Base-by-base conservation (phyloP, 2,888 invertebrate genomes). In the Synergus japonicus region DNA sequence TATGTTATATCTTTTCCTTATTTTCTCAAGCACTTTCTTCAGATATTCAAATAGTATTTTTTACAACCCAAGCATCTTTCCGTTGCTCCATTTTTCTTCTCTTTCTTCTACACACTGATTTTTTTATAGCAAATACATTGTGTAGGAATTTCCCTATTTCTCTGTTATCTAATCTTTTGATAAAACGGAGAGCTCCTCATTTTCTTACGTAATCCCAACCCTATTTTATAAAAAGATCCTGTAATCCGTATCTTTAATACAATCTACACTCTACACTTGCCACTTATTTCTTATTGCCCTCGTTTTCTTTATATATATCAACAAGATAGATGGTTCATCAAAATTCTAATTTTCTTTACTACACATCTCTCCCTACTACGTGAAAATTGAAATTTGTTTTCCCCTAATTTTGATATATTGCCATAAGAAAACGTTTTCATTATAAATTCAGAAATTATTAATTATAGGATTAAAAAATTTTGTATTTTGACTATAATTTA, bases 151-250 rank as follows among this genome's bases (percentile, higher is more conserved):
- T n/a, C 4, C 3, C 58, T 18, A 15, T 8, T 69, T 37, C 49
- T 46, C 15, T 29, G 29, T 69, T 69, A 49, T 49, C 49, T 49
- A 49, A 69, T 69, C 49, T 49, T 49, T 49, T 69, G 4, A 2
- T 49, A 37, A 49, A 37, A 46, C 49, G 49, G 9, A 37, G 49
- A 46, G 29, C n/a, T 69, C 37, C 29, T 69, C 37, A 49, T 69
- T 69, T 69, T 22, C 46, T 22, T 37, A 49, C 44, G 22, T 67
- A 46, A 67, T 37, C 22, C 69, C 49, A 13, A 10, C 29, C 29
- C 15, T 69, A 49, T 69, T 69, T 49, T 49, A 37, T 29, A 49
- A 37, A 69, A 69, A 15, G 29, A 29, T 69, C 49, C 49, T 29
- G 49, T 49, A 37, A 49, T 69, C 49, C 37, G 69, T 69, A 69